phyloP scores from a whole-genome alignment of 2,797 vertebrate genomes.

The Pseudochromis fuscus region DNA sequence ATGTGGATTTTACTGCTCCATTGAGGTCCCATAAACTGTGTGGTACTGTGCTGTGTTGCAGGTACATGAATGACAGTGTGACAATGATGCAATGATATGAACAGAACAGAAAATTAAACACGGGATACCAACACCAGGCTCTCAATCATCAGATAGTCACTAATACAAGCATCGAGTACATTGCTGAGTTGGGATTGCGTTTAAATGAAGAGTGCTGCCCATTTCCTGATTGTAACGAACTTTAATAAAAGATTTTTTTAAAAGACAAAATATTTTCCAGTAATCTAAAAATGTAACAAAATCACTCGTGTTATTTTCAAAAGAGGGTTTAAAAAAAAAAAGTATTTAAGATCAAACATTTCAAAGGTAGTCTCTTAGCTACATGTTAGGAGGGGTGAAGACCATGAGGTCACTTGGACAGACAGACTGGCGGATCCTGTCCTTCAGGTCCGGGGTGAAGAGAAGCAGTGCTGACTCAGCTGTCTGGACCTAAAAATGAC shows the following conservation, averaged over 20 bases:
- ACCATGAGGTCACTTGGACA: slow-evolving; percentile 85
- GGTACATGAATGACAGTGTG: slow-evolving; percentile 43
- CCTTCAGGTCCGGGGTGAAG: slow-evolving; percentile 81
- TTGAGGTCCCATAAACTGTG: neutral
- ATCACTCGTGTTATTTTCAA: neutral
- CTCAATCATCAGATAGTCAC: neutral
- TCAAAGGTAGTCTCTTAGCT: neutral
- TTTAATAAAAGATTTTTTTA: slow-evolving; percentile 46
- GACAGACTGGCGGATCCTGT: slow-evolving; percentile 79
- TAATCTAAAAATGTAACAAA: slow-evolving; percentile 7
- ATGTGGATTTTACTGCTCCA: neutral
- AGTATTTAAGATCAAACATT: neutral
- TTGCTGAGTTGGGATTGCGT: neutral
- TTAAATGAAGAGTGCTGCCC: neutral
- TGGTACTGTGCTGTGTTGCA: slow-evolving; percentile 48
- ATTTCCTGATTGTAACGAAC: slow-evolving; percentile 21
- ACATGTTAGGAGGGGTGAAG: slow-evolving; percentile 82
- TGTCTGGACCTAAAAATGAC: slow-evolving; percentile 56
- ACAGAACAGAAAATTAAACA: neutral
- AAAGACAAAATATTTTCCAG: slow-evolving; percentile 43
- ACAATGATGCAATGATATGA: neutral
- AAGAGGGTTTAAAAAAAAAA: neutral
- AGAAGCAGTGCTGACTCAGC: slow-evolving; percentile 68
- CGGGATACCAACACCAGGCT: no score
- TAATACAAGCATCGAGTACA: neutral